Base-by-base conservation (phyloP, 2,113 vertebrate species). In the Oryzias woworae region DNA sequence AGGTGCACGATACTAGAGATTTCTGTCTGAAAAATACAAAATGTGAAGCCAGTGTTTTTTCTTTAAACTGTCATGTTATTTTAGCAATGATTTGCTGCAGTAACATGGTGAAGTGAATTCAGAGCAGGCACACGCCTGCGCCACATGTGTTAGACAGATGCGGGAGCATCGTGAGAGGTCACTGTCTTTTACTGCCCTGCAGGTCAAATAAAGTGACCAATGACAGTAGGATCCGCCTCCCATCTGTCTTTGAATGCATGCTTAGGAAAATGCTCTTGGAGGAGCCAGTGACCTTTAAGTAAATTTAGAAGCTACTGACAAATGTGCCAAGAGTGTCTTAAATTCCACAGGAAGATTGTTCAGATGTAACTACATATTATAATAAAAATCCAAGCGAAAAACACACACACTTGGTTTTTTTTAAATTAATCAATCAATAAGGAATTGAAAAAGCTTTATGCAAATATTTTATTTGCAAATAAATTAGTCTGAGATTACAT, bases 141-240 rank as follows among this genome's bases (percentile, higher is more conserved):
- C 58, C 58, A 36, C 49, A 50, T 46, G 58, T 45, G 44, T 31
- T 15, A 10, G n/a, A 42, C 45, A 59, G 58, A 58, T 62, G 46
- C n/a, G 65, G 24, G 31, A 54, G 36, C 64, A 69, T 44, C 62
- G 49, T 55, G 57, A 54, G 53, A 56, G 41, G 65, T 58, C 48
- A 2, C 61, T 43, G 62, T 4, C 2, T 60, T 54, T 43, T 7
- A 8, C 55, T 31, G 23, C 50, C 69, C 48, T 50, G 60, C 14
- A 57, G 64, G 69, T 60, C 66, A 60, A 56, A 69, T 47, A 44
- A 54, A 66, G 44, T 44, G 46, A 50, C 53, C 12, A 41, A 55
- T 6, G 57, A 69, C 44, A 45, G 53, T 42, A 23, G 62, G 55
- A 68, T 55, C 48, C 51, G 59, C 58, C 44, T 57, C 42, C 42